Conservation (phyloP, 1,140 invertebrate genomes). For the Heterodera schachtii region DNA sequence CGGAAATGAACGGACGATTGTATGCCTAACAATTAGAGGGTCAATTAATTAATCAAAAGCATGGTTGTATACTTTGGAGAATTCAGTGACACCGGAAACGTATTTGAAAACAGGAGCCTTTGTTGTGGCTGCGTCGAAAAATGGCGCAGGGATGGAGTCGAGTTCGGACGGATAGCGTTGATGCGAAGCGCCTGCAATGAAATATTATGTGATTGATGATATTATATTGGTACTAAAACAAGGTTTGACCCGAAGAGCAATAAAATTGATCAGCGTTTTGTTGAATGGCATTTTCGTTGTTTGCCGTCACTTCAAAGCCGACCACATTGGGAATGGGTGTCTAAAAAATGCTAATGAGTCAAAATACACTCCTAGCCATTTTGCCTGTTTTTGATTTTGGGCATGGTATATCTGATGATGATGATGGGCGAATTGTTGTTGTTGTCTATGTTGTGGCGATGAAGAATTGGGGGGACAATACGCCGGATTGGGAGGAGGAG, state of each 20-base stretch:
- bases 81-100: conserved; percentile 39
- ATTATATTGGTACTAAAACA: too few species aligned
- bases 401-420: conserved; percentile 10
- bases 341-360: background rate
- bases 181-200: too few species aligned
- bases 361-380: background rate
- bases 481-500: background rate
- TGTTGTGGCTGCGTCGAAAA: background rate
- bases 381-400: background rate
- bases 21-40: conserved; percentile 19
- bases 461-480: background rate
- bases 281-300: background rate
- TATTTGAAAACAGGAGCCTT: conserved; percentile 32
- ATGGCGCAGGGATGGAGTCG: background rate
- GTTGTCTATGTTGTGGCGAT: background rate
- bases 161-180: background rate
- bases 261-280: background rate
- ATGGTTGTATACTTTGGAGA: conserved; percentile 7
- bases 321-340: background rate
- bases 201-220: too few species aligned
- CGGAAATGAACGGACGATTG: conserved; percentile 33
- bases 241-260: background rate
- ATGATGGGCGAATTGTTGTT: background rate
- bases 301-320: background rate
- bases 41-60: background rate